These are phyloP conservation scores for Papilio polyxenes DNA, from an alignment of 1,140 invertebrate genomes.

Conservation along the genomic window DNA sequence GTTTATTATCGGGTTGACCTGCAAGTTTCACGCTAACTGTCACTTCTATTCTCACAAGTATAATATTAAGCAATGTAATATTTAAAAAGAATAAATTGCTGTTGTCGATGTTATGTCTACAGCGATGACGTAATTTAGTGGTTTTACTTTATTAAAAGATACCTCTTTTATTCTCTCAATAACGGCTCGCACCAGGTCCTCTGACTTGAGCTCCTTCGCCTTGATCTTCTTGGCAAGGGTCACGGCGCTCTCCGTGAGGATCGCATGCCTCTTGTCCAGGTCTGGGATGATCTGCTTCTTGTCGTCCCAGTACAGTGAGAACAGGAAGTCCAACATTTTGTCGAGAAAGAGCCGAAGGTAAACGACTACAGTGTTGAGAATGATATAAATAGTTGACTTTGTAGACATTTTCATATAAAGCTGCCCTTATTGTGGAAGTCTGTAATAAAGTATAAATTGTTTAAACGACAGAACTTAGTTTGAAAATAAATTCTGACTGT, in stretches of 20 bases:
- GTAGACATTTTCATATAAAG: constrained; percentile 24
- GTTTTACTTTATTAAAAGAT: not conserved
- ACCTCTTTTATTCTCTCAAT: constrained; percentile 90
- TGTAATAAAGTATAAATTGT: constrained; percentile 34
- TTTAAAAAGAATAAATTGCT: no score
- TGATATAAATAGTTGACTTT: constrained; percentile 35
- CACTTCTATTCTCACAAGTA: not conserved
- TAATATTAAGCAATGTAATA: not conserved
- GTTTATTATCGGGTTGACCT: constrained; percentile 87
- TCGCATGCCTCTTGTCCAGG: constrained; percentile 79
- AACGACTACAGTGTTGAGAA: constrained; percentile 46
- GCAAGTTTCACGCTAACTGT: not conserved
- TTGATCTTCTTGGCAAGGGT: constrained; percentile 85
- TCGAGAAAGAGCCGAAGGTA: constrained; percentile 62
- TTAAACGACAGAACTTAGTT: not conserved
- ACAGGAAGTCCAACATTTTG: constrained; percentile 68
- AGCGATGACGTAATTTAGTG: no score
- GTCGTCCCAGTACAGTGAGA: constrained; percentile 80
- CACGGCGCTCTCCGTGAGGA: constrained; percentile 84
- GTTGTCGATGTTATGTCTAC: no score
- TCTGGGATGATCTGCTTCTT: constrained; percentile 81
- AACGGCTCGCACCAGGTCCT: constrained; percentile 87
- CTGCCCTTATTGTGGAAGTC: constrained; percentile 8
- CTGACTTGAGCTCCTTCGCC: constrained; percentile 83
- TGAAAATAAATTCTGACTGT: not conserved